These are phyloP conservation scores for Choreutis nemorana DNA, from an alignment of 2,888 invertebrate species.

Conservation along the genomic window DNA sequence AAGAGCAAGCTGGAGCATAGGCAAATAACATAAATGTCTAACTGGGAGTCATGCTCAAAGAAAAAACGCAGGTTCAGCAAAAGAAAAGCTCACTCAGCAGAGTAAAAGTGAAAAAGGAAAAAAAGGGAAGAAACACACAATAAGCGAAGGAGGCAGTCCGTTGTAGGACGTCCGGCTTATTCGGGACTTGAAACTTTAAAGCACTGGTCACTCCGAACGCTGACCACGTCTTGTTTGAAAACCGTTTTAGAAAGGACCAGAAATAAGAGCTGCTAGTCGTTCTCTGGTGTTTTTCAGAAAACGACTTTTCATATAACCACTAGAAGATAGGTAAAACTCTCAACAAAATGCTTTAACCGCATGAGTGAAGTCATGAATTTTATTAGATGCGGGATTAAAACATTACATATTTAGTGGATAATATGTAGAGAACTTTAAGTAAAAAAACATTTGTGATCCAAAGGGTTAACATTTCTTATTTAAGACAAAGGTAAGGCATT, in stretches of 20 bases:
- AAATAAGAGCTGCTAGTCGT: too few species aligned
- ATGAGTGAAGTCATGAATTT: too few species aligned
- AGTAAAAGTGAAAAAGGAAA: constrained; percentile 36
- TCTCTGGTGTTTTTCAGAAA: too few species aligned
- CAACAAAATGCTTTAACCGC: too few species aligned
- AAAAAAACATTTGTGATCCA: too few species aligned
- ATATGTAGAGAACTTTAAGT: too few species aligned
- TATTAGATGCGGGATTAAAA: too few species aligned
- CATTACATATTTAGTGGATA: too few species aligned
- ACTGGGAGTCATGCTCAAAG: constrained; percentile 37
- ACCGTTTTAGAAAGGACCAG: too few species aligned
- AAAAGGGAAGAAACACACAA: constrained; percentile 35
- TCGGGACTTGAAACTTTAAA: constrained; percentile 34
- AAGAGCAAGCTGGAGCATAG: constrained; percentile 25
- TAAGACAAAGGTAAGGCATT: constrained; percentile 46
- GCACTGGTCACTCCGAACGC: constrained; percentile 33
- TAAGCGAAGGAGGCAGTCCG: constrained; percentile 34
- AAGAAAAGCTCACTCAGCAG: constrained; percentile 43
- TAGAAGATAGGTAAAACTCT: too few species aligned
- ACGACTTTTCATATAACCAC: too few species aligned
- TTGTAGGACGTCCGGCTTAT: constrained; percentile 34
- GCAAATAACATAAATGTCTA: constrained; percentile 49
- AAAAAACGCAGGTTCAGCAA: constrained; percentile 31
- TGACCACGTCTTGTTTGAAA: constrained; percentile 5
- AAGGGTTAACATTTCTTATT: constrained; percentile 57